Conservation (phyloP, 1,140 invertebrate genomes). For the Protaetia brevitarsis region DNA sequence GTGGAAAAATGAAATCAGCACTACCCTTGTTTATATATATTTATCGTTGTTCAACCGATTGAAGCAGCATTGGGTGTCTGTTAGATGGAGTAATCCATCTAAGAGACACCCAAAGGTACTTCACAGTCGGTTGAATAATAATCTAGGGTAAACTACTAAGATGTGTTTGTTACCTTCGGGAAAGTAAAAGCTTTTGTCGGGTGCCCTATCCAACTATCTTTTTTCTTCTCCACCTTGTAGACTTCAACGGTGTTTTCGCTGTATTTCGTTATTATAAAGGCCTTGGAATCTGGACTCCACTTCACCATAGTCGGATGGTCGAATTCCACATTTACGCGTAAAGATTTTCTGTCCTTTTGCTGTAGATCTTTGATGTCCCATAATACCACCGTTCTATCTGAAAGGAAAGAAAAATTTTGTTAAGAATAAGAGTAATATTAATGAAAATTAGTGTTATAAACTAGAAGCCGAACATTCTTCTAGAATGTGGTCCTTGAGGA, state of each 20-base stretch:
- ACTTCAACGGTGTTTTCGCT: conserved; percentile 73
- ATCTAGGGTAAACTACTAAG: neutral
- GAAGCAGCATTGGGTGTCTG: too few species aligned
- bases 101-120: too few species aligned
- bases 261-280: conserved; percentile 73
- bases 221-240: conserved; percentile 78
- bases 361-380: conserved; percentile 77
- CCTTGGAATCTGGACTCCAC: conserved; percentile 86
- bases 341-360: conserved; percentile 69
- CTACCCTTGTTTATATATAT: too few species aligned
- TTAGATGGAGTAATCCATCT: too few species aligned
- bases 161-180: conserved; percentile 60
- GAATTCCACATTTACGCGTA: conserved; percentile 78
- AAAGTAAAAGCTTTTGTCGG: conserved; percentile 70
- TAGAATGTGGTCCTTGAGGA: too few species aligned
- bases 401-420: conserved; percentile 41
- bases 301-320: conserved; percentile 74
- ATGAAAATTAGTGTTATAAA: too few species aligned
- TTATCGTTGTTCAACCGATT: too few species aligned
- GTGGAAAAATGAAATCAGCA: too few species aligned
- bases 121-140: too few species aligned
- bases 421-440: neutral
- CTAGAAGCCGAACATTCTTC: too few species aligned
- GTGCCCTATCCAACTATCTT: conserved; percentile 66
- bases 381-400: conserved; percentile 79